These are phyloP conservation scores for Ceriagrion tenellum DNA, from an alignment of 2,888 invertebrate species.

Conservation along the genomic window DNA sequence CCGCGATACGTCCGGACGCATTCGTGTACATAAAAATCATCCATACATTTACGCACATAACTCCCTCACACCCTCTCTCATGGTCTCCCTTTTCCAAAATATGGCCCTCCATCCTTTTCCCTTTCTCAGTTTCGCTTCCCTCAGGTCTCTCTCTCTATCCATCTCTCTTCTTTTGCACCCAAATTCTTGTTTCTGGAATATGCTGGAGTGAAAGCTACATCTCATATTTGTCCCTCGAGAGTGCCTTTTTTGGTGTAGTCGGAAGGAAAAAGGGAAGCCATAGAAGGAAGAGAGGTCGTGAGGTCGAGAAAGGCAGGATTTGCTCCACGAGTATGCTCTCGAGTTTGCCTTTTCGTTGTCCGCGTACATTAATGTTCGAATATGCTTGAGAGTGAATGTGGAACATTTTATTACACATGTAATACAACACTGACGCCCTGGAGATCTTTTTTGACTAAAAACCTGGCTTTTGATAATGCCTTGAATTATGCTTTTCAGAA, in stretches of 20 bases:
- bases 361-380: not conserved
- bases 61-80: not conserved
- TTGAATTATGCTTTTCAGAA: too few species aligned
- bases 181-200: not conserved
- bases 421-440: too few species aligned
- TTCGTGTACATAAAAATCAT: not conserved
- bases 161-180: not conserved
- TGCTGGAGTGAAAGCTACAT: not conserved
- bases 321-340: not conserved
- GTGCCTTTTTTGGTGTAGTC: not conserved
- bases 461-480: too few species aligned
- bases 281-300: not conserved
- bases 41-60: conserved; percentile 4
- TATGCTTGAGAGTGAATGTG: not conserved
- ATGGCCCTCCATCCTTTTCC: too few species aligned
- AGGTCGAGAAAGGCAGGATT: not conserved
- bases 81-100: not conserved
- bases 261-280: not conserved
- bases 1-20: not conserved
- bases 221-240: conserved; percentile 15
- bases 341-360: not conserved
- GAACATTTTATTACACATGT: too few species aligned
- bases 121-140: too few species aligned
- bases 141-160: too few species aligned
- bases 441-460: too few species aligned